Base-by-base conservation (phyloP, 2,113 vertebrate species). In the Chinchilla lanigera region DNA sequence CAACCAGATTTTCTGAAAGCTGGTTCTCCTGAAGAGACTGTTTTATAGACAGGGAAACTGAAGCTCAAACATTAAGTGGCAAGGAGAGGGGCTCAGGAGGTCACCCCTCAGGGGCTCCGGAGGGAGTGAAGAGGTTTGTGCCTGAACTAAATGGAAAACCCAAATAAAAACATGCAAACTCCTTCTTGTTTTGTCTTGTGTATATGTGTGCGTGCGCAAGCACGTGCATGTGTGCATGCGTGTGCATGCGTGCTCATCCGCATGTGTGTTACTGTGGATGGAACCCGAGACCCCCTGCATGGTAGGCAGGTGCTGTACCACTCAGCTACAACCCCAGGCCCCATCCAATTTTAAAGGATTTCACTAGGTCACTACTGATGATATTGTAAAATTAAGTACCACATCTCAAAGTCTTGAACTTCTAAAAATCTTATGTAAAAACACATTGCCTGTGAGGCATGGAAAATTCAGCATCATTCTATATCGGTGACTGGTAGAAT, bases 1-100 rank as follows among this genome's bases (percentile, higher is more conserved):
- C 44, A 75, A 44, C 28, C 69, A 75, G 50, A 50, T 69, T 77
- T 97, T 90, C 63, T 84, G 80, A 81, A 81, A 75, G n/a, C 78
- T 63, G 22, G 52, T 71, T 41, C 14, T 30, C 13, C 38, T 11
- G 20, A 75, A n/a, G 82, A 91, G 97, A 17, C 50, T 81, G 38
- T 38, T 86, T 85, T 75, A 86, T 14, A 7, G 71, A 28, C 78
- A 85, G 54, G 10, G 28, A 93, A 93, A 78, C 65, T 77, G 24
- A 5, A 77, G 11, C 44, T 80, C 30, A 71, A 87, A 63, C 7
- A 88, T 58, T 22, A 84, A 77, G 50, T 54, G 69, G 33, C 12
- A 3, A 82, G 73, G 71, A 60, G 16, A 58, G 22, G 84, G 87
- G 73, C 73, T 63, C 56, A 30, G 35, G 65, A 82, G 26, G 83